These are phyloP conservation scores for Botia almorhae DNA, from an alignment of 2,797 vertebrate genomes.

Conservation along the genomic window DNA sequence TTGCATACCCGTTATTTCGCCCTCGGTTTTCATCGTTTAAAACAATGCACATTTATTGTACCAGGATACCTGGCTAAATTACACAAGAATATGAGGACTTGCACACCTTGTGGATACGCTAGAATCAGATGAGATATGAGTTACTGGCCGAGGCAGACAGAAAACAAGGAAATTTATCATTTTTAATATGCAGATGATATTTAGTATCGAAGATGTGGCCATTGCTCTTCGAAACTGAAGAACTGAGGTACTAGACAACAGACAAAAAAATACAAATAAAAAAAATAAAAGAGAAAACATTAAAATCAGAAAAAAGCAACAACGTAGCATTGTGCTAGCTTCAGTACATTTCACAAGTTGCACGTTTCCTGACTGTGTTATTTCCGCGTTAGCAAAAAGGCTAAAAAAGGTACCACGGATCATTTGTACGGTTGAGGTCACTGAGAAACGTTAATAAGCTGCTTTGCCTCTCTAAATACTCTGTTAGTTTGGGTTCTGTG, in stretches of 20 bases:
- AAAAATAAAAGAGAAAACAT: background rate
- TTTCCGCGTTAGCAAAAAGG: constrained; percentile 8
- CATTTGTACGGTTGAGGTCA: constrained; percentile 58
- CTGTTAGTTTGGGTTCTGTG: constrained; percentile 65
- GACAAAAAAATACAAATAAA: background rate
- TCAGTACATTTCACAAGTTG: background rate
- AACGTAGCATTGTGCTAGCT: background rate
- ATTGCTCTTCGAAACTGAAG: background rate
- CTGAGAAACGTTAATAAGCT: constrained; percentile 57
- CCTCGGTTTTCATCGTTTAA: constrained; percentile 23
- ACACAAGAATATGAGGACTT: constrained; percentile 68
- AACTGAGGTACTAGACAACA: background rate
- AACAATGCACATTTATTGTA: constrained; percentile 65
- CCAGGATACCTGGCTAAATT: constrained; percentile 64
- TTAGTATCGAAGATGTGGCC: background rate
- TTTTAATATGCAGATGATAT: constrained; percentile 5
- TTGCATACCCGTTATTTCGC: constrained; percentile 9
- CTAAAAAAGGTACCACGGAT: constrained; percentile 26
- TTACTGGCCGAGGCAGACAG: background rate
- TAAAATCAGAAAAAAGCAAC: background rate
- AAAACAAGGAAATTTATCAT: background rate
- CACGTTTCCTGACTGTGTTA: background rate
- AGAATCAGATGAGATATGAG: constrained; percentile 62
- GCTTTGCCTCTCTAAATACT: constrained; percentile 63
- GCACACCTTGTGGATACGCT: constrained; percentile 68